Percentiles rank a stretch among this genome's conserved stretches.
phyloP scores from a whole-genome alignment of 2,888 invertebrate species.

The Drosophila paranaensis region DNA sequence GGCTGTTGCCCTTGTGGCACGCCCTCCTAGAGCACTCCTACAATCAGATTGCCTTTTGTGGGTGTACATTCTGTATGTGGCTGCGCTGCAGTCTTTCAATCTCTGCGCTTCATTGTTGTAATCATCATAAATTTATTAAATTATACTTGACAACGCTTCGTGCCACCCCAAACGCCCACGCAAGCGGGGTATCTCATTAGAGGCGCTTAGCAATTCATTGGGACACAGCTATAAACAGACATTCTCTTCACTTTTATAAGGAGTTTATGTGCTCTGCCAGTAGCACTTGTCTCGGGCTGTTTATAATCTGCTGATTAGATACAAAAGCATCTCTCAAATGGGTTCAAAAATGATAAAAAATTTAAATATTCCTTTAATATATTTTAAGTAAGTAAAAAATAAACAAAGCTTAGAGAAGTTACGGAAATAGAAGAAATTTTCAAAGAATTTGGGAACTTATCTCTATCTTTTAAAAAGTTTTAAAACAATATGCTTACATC shows the following conservation, averaged over 20 bases:
- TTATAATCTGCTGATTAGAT: slow-evolving; percentile 25
- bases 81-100: slow-evolving; percentile 36
- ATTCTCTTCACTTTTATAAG: slow-evolving; percentile 1
- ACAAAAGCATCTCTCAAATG: slow-evolving; percentile 1
- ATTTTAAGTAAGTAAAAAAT: too few relatives aligned
- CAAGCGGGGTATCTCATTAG: slow-evolving; percentile 20
- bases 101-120: slow-evolving; percentile 52
- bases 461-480: too few relatives aligned
- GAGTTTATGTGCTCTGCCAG: neutral
- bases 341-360: neutral
- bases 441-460: too few relatives aligned
- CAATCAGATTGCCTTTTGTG: slow-evolving; percentile 22
- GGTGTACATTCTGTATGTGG: neutral
- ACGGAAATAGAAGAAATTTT: too few relatives aligned
- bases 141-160: slow-evolving; percentile 54
- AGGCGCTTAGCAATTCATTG: slow-evolving; percentile 30
- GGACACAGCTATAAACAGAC: neutral
- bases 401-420: too few relatives aligned
- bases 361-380: neutral
- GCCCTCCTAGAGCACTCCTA: slow-evolving; percentile 10
- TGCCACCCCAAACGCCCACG: neutral
- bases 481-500: too few relatives aligned
- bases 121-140: slow-evolving; percentile 71
- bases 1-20: slow-evolving; percentile 1
- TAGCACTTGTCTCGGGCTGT: neutral